These are phyloP conservation scores for Perca flavescens DNA, from an alignment of 2,113 vertebrate species.

Conservation along the genomic window DNA sequence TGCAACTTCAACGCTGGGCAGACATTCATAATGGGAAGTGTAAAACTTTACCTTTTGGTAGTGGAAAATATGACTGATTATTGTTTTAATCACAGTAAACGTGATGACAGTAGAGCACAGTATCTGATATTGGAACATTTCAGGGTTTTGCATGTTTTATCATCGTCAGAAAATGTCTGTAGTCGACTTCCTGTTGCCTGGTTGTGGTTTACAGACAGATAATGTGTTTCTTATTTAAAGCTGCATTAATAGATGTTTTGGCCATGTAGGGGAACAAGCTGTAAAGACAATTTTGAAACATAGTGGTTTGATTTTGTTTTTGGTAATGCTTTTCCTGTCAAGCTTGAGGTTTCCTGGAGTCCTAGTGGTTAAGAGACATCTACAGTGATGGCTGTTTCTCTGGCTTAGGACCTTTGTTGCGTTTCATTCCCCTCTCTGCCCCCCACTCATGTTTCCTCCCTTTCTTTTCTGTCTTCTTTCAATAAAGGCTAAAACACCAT, in stretches of 20 bases:
- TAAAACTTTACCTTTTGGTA: not conserved
- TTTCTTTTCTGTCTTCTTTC: not conserved
- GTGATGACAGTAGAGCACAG: not conserved
- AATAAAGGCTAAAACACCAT: not conserved
- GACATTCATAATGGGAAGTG: not conserved
- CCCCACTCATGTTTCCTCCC: not conserved
- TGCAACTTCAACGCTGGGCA: not conserved
- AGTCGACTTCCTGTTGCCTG: slow-evolving; percentile 54
- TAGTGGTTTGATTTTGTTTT: not conserved
- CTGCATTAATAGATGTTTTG: not conserved
- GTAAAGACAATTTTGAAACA: not conserved
- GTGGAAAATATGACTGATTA: not conserved
- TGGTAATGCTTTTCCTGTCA: not conserved
- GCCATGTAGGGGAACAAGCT: not conserved
- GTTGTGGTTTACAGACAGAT: not conserved
- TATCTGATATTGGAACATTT: not conserved
- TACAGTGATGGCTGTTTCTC: not conserved
- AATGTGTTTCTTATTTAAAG: not conserved
- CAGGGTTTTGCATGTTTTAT: not conserved
- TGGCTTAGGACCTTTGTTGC: not conserved
- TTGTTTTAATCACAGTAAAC: not conserved
- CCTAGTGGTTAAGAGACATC: not conserved
- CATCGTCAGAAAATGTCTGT: not conserved
- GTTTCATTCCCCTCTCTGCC: not conserved
- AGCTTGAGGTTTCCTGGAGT: not conserved